phyloP scores from a whole-genome alignment of 2,888 invertebrate genomes.

The Drosophila nigricruria region DNA sequence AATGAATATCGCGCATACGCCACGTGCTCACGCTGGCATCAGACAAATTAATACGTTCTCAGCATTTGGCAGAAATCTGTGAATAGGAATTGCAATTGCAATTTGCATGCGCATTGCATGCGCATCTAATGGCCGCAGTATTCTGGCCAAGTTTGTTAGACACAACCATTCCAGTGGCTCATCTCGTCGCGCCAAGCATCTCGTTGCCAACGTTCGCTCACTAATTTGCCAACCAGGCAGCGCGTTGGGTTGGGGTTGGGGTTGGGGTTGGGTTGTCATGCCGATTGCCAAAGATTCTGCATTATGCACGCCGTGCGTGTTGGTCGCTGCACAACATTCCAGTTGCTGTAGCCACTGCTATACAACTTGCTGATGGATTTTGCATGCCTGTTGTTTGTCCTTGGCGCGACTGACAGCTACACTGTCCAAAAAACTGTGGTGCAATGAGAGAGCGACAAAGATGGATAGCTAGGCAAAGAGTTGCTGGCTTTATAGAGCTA shows the following conservation, averaged over 20 bases:
- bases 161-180: conserved; percentile 30
- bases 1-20: conserved; percentile 46
- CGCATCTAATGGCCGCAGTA: conserved; percentile 32
- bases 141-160: conserved; percentile 52
- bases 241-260: neutral
- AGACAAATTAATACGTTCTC: conserved; percentile 31
- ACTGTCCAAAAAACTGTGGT: conserved; percentile 20
- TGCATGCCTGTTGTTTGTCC: conserved; percentile 26
- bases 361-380: conserved; percentile 14
- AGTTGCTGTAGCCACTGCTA: neutral
- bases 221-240: conserved; percentile 26
- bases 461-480: neutral
- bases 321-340: conserved; percentile 29
- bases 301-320: conserved; percentile 38
- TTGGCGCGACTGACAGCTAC: conserved; percentile 15
- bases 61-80: conserved; percentile 32
- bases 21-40: conserved; percentile 21
- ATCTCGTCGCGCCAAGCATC: conserved; percentile 3
- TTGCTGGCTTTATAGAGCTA: too few relatives aligned
- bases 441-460: neutral
- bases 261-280: conserved; percentile 32
- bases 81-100: conserved; percentile 41
- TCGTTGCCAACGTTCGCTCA: conserved; percentile 5
- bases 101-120: conserved; percentile 45
- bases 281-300: conserved; percentile 48